phyloP scores from a whole-genome alignment of 1,140 invertebrate genomes.

The Diachasmimorpha longicaudata region DNA sequence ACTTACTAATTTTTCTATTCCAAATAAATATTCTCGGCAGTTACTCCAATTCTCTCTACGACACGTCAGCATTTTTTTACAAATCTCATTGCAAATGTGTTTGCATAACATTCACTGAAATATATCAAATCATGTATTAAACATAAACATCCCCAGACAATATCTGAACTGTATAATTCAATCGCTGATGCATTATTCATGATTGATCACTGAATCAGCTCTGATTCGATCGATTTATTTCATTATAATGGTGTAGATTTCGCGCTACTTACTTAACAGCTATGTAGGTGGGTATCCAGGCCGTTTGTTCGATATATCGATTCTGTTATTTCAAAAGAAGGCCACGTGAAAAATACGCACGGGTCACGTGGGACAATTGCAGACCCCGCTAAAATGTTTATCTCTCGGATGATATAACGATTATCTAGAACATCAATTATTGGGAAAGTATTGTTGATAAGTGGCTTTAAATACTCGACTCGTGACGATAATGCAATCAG shows the following conservation, averaged over 20 bases:
- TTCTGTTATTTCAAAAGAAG: slow-evolving; percentile 29
- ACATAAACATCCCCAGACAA: neutral
- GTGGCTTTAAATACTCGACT: neutral
- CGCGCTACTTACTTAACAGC: neutral
- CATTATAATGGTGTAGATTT: neutral
- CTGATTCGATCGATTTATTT: neutral
- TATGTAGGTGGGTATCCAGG: neutral
- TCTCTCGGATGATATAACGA: neutral
- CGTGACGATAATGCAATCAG: neutral
- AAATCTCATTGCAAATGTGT: too few species aligned
- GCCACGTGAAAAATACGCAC: slow-evolving; percentile 10
- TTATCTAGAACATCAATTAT: neutral
- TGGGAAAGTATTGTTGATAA: slow-evolving; percentile 9
- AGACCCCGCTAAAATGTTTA: slow-evolving; percentile 14
- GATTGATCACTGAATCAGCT: too few species aligned
- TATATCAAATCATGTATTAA: too few species aligned
- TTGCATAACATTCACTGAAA: too few species aligned
- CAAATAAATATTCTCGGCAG: too few species aligned
- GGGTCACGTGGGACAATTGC: slow-evolving; percentile 1
- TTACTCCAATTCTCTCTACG: too few species aligned
- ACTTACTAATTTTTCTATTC: neutral
- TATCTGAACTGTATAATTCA: neutral
- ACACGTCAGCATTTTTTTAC: too few species aligned
- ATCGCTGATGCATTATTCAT: too few species aligned
- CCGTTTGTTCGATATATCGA: slow-evolving; percentile 11